Conservation (phyloP, 2,888 invertebrate species). For the Eudemis profundana region DNA sequence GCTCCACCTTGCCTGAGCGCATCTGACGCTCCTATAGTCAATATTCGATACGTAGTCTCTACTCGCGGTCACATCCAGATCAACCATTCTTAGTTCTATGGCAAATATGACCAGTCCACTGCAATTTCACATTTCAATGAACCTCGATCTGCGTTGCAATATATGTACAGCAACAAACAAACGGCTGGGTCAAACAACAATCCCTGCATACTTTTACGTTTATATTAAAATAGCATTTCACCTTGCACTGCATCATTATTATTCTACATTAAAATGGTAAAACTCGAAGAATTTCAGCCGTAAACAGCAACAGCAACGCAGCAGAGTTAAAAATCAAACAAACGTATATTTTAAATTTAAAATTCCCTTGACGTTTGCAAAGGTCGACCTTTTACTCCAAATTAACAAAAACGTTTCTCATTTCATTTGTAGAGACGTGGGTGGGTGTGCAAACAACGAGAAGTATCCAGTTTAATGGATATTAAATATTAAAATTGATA, state of each 20-base stretch:
- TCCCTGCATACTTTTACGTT: too few species aligned
- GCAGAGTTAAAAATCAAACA: conserved; percentile 9
- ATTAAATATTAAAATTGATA: conserved; percentile 44
- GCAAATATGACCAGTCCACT: too few species aligned
- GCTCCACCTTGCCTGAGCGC: too few species aligned
- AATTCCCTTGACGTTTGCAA: conserved; percentile 20
- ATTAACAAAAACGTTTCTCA: conserved; percentile 42
- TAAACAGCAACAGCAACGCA: background rate
- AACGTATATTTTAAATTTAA: conserved; percentile 26
- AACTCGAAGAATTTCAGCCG: background rate
- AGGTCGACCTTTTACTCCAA: conserved; percentile 28
- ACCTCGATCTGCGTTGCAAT: too few species aligned
- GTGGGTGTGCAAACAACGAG: conserved; percentile 22
- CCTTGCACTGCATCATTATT: background rate
- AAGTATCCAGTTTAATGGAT: conserved; percentile 28
- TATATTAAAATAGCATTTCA: background rate
- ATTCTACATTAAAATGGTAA: background rate
- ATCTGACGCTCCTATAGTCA: too few species aligned
- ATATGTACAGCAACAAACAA: too few species aligned
- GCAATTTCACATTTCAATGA: too few species aligned
- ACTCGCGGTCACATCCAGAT: too few species aligned
- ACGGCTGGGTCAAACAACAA: too few species aligned
- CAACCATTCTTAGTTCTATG: too few species aligned
- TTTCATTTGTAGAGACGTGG: conserved; percentile 36
- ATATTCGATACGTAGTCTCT: too few species aligned